Percentiles rank a stretch among this genome's conserved stretches.
These are phyloP conservation scores for Columba livia DNA, from an alignment of 2,113 vertebrate genomes.

Conservation along the genomic window DNA sequence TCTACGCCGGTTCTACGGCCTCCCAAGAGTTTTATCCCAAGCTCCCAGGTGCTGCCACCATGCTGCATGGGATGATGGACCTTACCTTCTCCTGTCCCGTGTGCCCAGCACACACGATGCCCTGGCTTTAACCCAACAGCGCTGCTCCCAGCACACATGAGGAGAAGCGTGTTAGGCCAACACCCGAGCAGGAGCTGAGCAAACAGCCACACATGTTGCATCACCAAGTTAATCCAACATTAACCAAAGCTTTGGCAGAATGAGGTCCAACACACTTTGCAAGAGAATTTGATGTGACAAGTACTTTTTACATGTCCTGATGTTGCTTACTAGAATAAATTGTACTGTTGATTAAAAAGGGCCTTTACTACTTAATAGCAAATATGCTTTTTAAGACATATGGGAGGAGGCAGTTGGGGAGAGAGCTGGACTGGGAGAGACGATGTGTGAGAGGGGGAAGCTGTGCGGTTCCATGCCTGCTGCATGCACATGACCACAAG, in stretches of 20 bases:
- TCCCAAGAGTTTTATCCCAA: neutral
- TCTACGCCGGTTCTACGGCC: neutral
- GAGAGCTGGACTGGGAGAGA: neutral
- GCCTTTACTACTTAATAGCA: neutral
- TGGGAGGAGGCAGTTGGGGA: neutral
- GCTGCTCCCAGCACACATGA: rapidly evolving
- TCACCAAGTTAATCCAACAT: neutral
- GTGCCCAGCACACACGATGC: rapidly evolving
- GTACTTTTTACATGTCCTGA: neutral
- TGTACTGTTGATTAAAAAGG: neutral
- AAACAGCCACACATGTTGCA: neutral
- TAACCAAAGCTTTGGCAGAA: neutral
- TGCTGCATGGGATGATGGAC: neutral
- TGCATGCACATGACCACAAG: neutral
- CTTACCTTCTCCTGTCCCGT: neutral
- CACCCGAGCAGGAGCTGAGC: neutral
- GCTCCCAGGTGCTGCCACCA: neutral
- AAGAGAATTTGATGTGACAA: neutral
- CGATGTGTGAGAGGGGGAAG: neutral
- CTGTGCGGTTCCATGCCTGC: neutral
- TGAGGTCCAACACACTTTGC: neutral
- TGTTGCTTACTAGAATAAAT: neutral
- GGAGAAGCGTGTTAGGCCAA: neutral
- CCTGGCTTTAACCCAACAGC: neutral
- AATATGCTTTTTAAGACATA: neutral